A percentile compares a stretch with the other conserved stretches of the same genome.
phyloP scores from a whole-genome alignment of 2,113 vertebrate species.

The Hemichromis elongatus region DNA sequence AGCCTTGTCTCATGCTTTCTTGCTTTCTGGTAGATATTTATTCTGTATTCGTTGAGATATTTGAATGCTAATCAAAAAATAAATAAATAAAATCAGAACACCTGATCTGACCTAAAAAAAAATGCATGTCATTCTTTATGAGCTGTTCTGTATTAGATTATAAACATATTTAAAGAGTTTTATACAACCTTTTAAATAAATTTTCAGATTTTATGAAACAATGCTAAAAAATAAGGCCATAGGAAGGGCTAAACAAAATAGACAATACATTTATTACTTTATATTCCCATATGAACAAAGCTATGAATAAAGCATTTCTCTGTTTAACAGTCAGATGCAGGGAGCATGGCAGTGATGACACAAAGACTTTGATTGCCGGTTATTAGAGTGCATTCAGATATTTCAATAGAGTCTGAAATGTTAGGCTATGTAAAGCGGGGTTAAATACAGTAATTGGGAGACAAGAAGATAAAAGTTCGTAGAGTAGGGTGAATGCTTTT shows the following conservation, averaged over 20 bases:
- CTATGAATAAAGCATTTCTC: not conserved
- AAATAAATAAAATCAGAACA: too few relatives aligned
- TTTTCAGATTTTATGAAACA: not conserved
- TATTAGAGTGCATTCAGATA: constrained; percentile 34
- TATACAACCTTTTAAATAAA: not conserved
- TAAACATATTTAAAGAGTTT: not conserved
- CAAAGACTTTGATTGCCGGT: constrained; percentile 32
- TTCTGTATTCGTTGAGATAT: too few relatives aligned
- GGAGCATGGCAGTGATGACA: not conserved
- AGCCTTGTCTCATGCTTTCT: too few relatives aligned
- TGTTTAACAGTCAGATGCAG: not conserved
- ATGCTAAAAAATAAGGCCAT: not conserved
- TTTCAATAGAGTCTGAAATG: constrained; percentile 1
- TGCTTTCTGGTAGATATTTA: too few relatives aligned
- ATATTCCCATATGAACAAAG: not conserved
- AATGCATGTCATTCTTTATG: not conserved
- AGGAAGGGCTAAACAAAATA: not conserved
- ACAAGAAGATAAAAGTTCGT: not conserved
- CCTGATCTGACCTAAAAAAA: too few relatives aligned
- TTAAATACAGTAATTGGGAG: constrained; percentile 20
- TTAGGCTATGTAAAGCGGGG: not conserved
- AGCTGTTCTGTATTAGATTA: not conserved
- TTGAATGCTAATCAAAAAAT: too few relatives aligned
- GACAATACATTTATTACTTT: not conserved
- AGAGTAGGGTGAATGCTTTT: not conserved